Evolutionary conservation across 2,113 vertebrate species (phyloP).

Genomic region (Lophius piscatorius): DNA sequence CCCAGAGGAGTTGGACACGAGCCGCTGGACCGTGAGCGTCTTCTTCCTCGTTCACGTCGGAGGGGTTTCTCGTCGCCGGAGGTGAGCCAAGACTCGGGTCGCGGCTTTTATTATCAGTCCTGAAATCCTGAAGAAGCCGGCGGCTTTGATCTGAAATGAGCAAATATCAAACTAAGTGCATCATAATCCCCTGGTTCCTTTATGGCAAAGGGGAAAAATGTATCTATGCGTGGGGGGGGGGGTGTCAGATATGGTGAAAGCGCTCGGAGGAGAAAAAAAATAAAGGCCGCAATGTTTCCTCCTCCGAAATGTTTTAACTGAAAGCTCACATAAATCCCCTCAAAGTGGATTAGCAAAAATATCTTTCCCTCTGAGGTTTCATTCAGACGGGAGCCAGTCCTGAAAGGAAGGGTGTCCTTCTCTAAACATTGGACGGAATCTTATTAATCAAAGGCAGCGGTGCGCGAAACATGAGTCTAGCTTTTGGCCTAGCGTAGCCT

Average conservation of each 20-base stretch:
- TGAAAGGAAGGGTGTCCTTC: conserved; percentile 53
- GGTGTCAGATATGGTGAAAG: conserved; percentile 8
- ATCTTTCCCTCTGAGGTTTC: conserved; percentile 65
- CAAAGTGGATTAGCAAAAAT: conserved; percentile 70
- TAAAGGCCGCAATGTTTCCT: conserved; percentile 59
- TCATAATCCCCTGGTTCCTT: conserved; percentile 39
- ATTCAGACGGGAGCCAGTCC: conserved; percentile 59
- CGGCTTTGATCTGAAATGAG: conserved; percentile 38
- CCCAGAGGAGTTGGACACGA: too few relatives aligned
- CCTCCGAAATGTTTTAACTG: conserved; percentile 61
- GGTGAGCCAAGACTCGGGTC: conserved; percentile 40
- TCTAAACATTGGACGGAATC: conserved; percentile 69
- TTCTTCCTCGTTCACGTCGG: too few relatives aligned
- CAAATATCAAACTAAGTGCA: conserved; percentile 39
- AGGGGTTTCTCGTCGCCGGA: conserved; percentile 47
- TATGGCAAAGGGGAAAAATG: conserved; percentile 8
- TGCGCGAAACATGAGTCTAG: conserved; percentile 58
- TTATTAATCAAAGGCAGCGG: conserved; percentile 71
- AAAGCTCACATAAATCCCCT: conserved; percentile 62
- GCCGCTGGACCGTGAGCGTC: too few relatives aligned
- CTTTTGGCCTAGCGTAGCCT: conserved; percentile 41
- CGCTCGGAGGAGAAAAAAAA: conserved; percentile 27
- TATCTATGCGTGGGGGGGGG: conserved; percentile 33
- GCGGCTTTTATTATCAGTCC: conserved; percentile 47
- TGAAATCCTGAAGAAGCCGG: conserved; percentile 22